phyloP scores from a whole-genome alignment of 2,888 invertebrate species.

The Caenorhabditis japonica region DNA sequence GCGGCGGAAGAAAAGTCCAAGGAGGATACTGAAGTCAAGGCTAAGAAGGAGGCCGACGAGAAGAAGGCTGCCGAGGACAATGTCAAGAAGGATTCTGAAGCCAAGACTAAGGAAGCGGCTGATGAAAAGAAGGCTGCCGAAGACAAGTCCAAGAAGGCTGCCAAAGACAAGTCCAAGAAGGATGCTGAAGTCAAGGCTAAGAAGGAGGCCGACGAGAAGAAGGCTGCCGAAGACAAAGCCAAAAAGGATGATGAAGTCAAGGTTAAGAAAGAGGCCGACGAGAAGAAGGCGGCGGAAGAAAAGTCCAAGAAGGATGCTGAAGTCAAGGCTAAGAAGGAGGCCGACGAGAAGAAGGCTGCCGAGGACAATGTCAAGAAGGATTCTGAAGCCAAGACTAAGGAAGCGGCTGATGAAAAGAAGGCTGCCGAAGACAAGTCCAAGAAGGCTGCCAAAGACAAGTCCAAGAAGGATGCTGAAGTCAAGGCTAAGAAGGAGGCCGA shows the following conservation, averaged over 20 bases:
- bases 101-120: constrained; percentile 15
- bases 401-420: constrained; percentile 6
- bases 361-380: no score
- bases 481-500: constrained; percentile 1
- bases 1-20: no score
- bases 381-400: no score
- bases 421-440: constrained; percentile 6
- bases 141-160: constrained; percentile 5
- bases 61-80: constrained; percentile 2
- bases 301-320: constrained; percentile 26
- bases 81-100: constrained; percentile 19
- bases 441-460: not conserved
- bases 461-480: not conserved
- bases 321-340: constrained; percentile 33
- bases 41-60: constrained; percentile 10
- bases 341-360: constrained; percentile 3
- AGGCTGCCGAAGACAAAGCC: not conserved
- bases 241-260: constrained; percentile 14
- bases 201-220: constrained; percentile 1
- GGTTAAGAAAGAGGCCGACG: constrained; percentile 22
- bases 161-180: not conserved
- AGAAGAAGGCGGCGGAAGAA: constrained; percentile 5
- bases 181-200: constrained; percentile 2
- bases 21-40: not conserved
- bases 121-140: constrained; percentile 18